Base-by-base conservation (phyloP, 2,797 vertebrate genomes). In the Melanotaenia trifasciata region DNA sequence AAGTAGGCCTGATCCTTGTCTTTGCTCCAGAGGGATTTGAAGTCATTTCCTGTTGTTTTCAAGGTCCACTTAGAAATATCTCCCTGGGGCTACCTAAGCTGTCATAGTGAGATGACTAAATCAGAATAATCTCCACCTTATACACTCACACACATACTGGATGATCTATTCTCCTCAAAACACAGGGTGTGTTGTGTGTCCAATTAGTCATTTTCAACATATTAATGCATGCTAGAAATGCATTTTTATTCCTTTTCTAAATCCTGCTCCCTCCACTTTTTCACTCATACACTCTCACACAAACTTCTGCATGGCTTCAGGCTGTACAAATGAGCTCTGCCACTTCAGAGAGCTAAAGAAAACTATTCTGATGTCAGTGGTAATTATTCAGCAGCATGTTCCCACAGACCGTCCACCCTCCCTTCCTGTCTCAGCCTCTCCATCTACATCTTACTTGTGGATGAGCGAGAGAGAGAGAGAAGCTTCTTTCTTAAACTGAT, bases 321-420 rank as follows among this genome's bases (percentile, higher is more conserved):
- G 94, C 89, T 72, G 85, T 94, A 94, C 94, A 94, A 94, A 94
- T 93, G 92, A 94, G 92, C 81, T 72, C 81, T 89, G 91, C 90
- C 92, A 94, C 93, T 93, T 93, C 83, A 87, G 90, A 92, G 89
- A 91, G 87, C 90, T 89, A 91, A 94, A 93, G 89, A 92, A 92
- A 94, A 94, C 92, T 92, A 88, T 94, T 91, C 77, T 91, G 81
- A 92, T 93, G 91, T 92, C 91, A 92, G 89, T 74, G 74, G 87
- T 92, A 88, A 94, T 94, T 94, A 93, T 93, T 93, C 84, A 90
- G 80, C 72, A 83, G 84, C 80, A 9, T 88, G 85, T 92, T 92
- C 88, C 83, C 90, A 90, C 91, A 90, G 77, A 83, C 80, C 82
- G 80, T 88, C 74, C 58, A 51, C 65, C 74, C 79, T 63, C 74